Conservation (phyloP, 2,797 vertebrate species). For the Melanotaenia boesemani region DNA sequence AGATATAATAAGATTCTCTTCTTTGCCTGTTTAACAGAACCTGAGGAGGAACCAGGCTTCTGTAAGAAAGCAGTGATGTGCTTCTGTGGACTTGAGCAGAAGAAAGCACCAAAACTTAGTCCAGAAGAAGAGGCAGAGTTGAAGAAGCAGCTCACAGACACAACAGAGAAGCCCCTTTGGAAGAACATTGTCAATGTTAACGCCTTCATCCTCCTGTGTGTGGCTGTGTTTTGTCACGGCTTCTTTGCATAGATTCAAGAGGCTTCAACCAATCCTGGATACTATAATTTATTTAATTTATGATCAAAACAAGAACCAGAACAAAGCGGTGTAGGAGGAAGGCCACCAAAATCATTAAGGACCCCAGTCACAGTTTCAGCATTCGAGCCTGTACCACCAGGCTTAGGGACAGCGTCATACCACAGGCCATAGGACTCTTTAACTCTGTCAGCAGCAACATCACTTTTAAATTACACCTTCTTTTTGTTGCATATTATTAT, state of each 20-base stretch:
- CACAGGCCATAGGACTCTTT: no score
- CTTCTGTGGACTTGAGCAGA: slow-evolving; percentile 92
- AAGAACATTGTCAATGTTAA: slow-evolving; percentile 88
- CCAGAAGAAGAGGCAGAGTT: slow-evolving; percentile 88
- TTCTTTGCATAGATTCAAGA: slow-evolving; percentile 81
- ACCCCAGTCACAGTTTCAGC: no score
- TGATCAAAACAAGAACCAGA: no score
- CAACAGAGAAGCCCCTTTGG: slow-evolving; percentile 89
- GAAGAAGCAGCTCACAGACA: slow-evolving; percentile 89
- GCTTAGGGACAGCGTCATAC: no score
- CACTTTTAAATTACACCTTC: no score
- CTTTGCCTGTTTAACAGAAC: slow-evolving; percentile 54
- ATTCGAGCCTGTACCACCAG: no score
- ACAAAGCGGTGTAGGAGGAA: no score
- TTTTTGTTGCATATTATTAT: no score
- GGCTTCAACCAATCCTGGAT: not conserved
- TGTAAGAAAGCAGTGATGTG: slow-evolving; percentile 83
- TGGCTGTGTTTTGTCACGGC: slow-evolving; percentile 93
- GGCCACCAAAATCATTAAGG: no score
- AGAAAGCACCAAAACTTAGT: slow-evolving; percentile 83
- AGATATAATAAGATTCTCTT: not conserved
- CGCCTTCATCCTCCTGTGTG: slow-evolving; percentile 87
- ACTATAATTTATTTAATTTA: slow-evolving; percentile 31
- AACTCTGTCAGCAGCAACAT: no score
- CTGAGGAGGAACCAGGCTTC: slow-evolving; percentile 63